phyloP scores from a whole-genome alignment of 2,113 vertebrate genomes.

The Rhinogobius similis region DNA sequence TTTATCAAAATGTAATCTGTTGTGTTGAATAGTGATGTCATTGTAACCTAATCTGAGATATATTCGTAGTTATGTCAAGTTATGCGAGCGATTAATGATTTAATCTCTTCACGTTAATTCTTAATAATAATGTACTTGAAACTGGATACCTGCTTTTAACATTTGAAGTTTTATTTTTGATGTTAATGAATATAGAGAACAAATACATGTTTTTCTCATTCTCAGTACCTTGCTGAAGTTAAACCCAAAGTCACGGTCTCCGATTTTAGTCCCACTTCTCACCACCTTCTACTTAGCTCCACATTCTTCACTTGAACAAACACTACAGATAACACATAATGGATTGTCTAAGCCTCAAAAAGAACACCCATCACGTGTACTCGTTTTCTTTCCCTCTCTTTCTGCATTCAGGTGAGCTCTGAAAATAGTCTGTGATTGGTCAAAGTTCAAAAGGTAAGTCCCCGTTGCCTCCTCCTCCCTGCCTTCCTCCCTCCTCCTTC shows the following conservation, averaged over 20 bases:
- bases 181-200: no score
- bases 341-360: slow-evolving; percentile 13
- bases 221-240: background rate
- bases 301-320: slow-evolving; percentile 21
- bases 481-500: background rate
- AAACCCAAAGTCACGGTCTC: background rate
- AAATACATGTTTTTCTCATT: slow-evolving; percentile 19
- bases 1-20: no score
- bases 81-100: no score
- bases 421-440: slow-evolving; percentile 53
- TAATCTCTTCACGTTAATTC: no score
- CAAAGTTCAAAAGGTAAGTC: slow-evolving; percentile 62
- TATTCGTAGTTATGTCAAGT: no score
- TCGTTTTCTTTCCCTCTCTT: background rate
- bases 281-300: slow-evolving; percentile 15
- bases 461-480: slow-evolving; percentile 38
- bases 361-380: slow-evolving; percentile 44
- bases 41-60: no score
- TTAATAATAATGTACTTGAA: no score
- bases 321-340: slow-evolving; percentile 34
- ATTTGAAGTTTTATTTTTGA: no score
- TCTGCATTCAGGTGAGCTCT: slow-evolving; percentile 44
- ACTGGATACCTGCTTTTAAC: no score
- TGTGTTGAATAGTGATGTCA: no score
- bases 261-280: slow-evolving; percentile 1